Percentiles rank a stretch among this genome's conserved stretches.
Evolutionary conservation across 2,888 invertebrate genomes (phyloP).

Genomic region (Molanna angustata): DNA sequence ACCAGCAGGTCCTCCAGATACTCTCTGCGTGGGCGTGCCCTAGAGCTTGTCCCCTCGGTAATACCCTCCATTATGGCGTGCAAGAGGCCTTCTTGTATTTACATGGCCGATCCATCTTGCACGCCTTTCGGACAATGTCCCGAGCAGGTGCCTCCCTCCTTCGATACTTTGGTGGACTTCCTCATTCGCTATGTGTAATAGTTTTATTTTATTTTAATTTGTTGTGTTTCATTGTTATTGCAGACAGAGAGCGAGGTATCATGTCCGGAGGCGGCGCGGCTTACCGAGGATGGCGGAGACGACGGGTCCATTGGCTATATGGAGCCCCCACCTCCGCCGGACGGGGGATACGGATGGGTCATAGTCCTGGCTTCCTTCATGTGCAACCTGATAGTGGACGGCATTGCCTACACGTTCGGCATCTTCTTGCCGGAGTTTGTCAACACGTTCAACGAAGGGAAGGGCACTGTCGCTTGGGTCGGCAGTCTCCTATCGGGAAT

Average conservation of each 20-base stretch:
- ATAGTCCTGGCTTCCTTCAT: conserved; percentile 95
- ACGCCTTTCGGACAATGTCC: conserved; percentile 7
- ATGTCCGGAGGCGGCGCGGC: conserved; percentile 78
- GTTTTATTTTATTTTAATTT: no score
- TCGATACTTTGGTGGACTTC: conserved; percentile 8
- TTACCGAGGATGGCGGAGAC: conserved; percentile 66
- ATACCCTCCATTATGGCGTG: not conserved
- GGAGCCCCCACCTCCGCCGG: conserved; percentile 82
- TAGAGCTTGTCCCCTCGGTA: not conserved
- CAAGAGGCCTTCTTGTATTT: not conserved
- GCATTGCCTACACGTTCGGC: conserved; percentile 98
- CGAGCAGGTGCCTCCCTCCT: conserved; percentile 10
- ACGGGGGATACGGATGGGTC: conserved; percentile 91
- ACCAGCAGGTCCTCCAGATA: no score
- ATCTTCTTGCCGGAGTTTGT: conserved; percentile 84
- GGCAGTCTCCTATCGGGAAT: conserved; percentile 94
- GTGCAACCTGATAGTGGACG: conserved; percentile 98
- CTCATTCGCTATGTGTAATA: conserved; percentile 5
- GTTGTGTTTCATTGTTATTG: conserved; percentile 40
- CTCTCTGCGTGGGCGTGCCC: no score
- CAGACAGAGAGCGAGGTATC: conserved; percentile 87
- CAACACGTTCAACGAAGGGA: conserved; percentile 77
- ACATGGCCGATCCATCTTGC: conserved; percentile 11
- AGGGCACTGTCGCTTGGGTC: conserved; percentile 88
- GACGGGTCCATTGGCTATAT: conserved; percentile 54